These are phyloP conservation scores for Ditula angustiorana DNA, from an alignment of 2,888 invertebrate species.

Conservation along the genomic window DNA sequence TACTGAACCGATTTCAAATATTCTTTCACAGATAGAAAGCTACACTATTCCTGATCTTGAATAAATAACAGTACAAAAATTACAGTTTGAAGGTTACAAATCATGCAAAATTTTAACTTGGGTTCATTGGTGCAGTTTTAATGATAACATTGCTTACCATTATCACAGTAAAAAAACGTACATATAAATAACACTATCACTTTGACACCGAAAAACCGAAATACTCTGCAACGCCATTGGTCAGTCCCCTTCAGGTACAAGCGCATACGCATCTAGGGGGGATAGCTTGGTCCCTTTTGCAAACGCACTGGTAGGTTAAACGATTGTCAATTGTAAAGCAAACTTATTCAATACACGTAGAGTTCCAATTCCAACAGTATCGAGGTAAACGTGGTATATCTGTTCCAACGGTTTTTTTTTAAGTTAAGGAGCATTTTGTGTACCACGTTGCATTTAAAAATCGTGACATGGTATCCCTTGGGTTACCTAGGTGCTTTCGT, in stretches of 20 bases:
- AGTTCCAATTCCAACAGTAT: background rate
- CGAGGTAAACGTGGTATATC: background rate
- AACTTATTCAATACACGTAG: background rate
- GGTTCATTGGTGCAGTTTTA: no score
- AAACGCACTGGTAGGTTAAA: background rate
- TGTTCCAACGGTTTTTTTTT: background rate
- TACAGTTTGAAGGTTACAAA: no score
- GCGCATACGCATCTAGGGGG: background rate
- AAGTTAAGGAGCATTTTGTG: background rate
- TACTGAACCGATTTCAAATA: no score
- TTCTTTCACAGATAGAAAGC: no score
- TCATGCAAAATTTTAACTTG: no score
- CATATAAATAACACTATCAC: background rate
- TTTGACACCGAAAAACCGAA: background rate
- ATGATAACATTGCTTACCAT: background rate
- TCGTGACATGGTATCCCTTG: background rate
- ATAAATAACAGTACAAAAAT: no score
- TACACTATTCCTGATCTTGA: no score
- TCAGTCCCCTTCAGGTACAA: conserved; percentile 18
- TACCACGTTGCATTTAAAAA: background rate
- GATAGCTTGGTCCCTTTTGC: conserved; percentile 11
- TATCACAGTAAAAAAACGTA: background rate
- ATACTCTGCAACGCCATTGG: conserved; percentile 12
- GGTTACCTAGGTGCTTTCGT: background rate
- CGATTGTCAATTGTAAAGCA: background rate